Evolutionary conservation across 2,888 invertebrate species (phyloP), one percentile per base, ranked within the genome.

Genomic region (Nemurella pictetii): DNA sequence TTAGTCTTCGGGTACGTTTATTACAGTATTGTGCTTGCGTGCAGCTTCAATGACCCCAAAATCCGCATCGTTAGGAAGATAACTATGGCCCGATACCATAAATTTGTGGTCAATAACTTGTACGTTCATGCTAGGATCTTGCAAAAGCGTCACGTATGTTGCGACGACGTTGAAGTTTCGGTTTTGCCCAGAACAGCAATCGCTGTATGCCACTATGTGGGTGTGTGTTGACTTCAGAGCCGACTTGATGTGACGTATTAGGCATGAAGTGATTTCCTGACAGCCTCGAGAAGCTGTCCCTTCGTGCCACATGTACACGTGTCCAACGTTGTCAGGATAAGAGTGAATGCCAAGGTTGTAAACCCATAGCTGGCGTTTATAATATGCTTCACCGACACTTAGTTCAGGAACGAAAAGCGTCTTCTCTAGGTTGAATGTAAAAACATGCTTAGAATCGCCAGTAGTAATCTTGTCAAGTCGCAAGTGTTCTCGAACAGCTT

Each of bases 271-370:
- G 0, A 87, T 87, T 87, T 87, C 87, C 32, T 87, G 78, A 27
- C 85, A 86, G 15, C 87, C 86, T 82, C 86, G 80, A n/a, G 86
- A 78, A 74, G 86, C 86, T 80, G 86, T 77, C 4, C 86, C 87
- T 84, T 88, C 87, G 85, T 87, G 81, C 87, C 87, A 87, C 32
- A 87, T 84, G 80, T 83, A 87, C 87, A 87, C 87, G 25, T 28
- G 55, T 9, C 55, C 55, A 55, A 55, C 55, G 15, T 55, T 55
- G 15, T 55, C 55, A 55, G 9, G 9, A 55, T 12, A 55, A 12
- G 55, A 15, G 55, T 55, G 55, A 12, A 55, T 55, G 15, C 55
- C 55, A 12, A 55, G 15, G 55, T 55, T 55, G 15, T 55, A 55
- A 9, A 55, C 55, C 55, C 55, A 55, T 55, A 55, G 55, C 55